A percentile compares a stretch with the other conserved stretches of the same genome.
phyloP scores from a whole-genome alignment of 2,113 vertebrate species.

The Mesocricetus auratus region DNA sequence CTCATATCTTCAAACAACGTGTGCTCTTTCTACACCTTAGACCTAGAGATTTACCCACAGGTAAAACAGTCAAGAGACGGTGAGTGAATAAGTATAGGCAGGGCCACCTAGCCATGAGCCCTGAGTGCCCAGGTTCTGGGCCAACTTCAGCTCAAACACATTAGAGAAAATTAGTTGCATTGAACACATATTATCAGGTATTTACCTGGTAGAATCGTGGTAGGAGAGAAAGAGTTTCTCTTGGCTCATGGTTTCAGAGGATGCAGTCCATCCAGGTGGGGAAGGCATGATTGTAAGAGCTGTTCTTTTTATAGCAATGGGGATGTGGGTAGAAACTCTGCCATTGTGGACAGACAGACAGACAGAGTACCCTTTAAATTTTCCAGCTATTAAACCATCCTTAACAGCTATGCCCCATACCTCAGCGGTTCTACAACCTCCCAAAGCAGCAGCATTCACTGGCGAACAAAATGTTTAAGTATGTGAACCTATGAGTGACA shows the following conservation, averaged over 20 bases:
- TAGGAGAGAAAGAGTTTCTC: not conserved
- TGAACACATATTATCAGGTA: not conserved
- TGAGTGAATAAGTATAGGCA: not conserved
- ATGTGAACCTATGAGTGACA: too few species aligned
- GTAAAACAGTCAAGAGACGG: not conserved
- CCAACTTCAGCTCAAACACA: not conserved
- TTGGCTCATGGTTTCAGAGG: not conserved
- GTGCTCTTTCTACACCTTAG: not conserved
- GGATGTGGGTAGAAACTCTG: not conserved
- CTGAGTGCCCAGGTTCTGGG: not conserved
- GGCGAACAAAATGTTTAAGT: not conserved
- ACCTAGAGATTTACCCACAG: not conserved
- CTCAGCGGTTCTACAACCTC: not conserved
- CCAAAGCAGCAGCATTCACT: not conserved
- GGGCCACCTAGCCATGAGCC: not conserved
- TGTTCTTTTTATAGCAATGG: not conserved
- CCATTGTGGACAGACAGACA: too few species aligned
- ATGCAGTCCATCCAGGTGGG: too few species aligned
- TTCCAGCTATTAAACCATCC: not conserved
- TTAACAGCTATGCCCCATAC: not conserved
- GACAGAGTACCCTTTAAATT: not conserved
- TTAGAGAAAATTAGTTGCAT: not conserved
- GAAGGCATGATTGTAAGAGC: too few species aligned
- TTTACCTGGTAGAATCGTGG: not conserved
- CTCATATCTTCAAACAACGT: not conserved